Evolutionary conservation across 2,113 vertebrate genomes (phyloP).

Genomic region (Thermophis baileyi): DNA sequence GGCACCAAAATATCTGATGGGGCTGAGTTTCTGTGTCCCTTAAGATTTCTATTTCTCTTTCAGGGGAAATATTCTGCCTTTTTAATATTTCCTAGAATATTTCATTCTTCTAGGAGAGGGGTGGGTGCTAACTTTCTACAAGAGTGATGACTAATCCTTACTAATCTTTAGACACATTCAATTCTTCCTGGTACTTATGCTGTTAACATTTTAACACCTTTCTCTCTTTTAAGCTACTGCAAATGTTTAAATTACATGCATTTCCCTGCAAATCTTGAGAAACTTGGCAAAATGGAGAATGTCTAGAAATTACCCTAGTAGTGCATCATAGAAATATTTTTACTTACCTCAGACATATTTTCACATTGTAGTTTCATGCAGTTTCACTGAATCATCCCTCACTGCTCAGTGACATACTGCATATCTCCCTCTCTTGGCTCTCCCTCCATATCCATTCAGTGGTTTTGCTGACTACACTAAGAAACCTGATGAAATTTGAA

Average conservation of each 20-base stretch:
- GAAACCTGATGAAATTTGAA: constrained; percentile 19
- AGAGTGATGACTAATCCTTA: constrained; percentile 51
- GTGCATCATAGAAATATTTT: neutral
- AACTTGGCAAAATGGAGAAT: neutral
- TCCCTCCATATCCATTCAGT: neutral
- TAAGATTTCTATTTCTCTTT: no score
- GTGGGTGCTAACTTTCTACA: no score
- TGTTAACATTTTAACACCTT: neutral
- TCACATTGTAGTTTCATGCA: neutral
- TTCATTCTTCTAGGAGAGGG: no score
- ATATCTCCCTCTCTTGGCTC: neutral
- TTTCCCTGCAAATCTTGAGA: constrained; percentile 42
- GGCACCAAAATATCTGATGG: no score
- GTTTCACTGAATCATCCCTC: neutral
- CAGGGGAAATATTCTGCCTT: no score
- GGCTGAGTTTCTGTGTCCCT: no score
- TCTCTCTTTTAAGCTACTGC: constrained; percentile 51
- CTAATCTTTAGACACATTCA: constrained; percentile 48
- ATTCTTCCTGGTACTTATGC: constrained; percentile 51
- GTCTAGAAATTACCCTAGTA: neutral
- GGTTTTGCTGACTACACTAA: constrained; percentile 10
- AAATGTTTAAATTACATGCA: constrained; percentile 52
- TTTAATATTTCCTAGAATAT: no score
- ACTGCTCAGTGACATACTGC: neutral
- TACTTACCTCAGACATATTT: neutral